Conservation (phyloP, 2,113 vertebrate species). For the Clarias macrocephalus region DNA sequence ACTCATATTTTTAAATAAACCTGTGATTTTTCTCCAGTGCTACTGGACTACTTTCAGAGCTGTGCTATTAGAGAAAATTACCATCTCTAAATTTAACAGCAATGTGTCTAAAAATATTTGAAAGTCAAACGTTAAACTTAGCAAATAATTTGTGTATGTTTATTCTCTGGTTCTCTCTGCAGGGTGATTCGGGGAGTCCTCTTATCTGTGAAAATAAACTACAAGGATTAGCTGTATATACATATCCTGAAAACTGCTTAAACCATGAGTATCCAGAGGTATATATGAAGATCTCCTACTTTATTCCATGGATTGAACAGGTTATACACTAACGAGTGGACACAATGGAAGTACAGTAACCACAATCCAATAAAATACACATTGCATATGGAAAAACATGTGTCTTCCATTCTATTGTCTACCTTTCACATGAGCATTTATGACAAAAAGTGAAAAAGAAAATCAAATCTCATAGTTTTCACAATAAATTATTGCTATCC, state of each 20-base stretch:
- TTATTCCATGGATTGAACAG: slow-evolving; percentile 45
- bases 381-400: not conserved
- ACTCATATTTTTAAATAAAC: too few species aligned
- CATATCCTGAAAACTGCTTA: not conserved
- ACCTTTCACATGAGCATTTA: too few species aligned
- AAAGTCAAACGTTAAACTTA: not conserved
- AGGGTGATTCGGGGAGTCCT: slow-evolving; percentile 57
- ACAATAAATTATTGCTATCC: too few species aligned
- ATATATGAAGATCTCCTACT: slow-evolving; percentile 46
- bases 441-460: too few species aligned
- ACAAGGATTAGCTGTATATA: slow-evolving; percentile 46
- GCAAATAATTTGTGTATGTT: not conserved
- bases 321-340: slow-evolving; percentile 4
- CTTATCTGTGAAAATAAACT: slow-evolving; percentile 34
- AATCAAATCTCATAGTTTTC: too few species aligned
- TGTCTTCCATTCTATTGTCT: not conserved
- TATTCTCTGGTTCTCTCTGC: slow-evolving; percentile 2
- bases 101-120: too few species aligned
- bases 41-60: too few species aligned
- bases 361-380: not conserved
- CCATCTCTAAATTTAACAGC: too few species aligned
- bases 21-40: too few species aligned
- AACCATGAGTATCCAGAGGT: slow-evolving; percentile 39
- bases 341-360: not conserved
- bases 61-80: too few species aligned